These are phyloP conservation scores for Petromus typicus DNA, from an alignment of 2,113 vertebrate species.

Conservation along the genomic window DNA sequence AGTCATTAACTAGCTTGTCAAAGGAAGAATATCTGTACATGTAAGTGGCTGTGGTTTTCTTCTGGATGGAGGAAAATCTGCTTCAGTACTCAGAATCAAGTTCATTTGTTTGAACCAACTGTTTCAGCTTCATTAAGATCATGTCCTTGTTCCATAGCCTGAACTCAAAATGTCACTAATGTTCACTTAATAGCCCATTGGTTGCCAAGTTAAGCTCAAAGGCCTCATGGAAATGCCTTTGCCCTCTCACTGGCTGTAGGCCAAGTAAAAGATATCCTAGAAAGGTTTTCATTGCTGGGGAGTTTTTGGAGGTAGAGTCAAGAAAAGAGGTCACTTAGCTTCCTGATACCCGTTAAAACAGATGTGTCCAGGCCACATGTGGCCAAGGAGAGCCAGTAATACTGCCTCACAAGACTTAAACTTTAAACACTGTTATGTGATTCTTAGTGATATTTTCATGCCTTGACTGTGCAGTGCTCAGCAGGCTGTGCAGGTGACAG, in stretches of 20 bases:
- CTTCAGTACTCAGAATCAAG: background rate
- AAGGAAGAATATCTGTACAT: background rate
- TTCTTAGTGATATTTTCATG: background rate
- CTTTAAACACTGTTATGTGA: background rate
- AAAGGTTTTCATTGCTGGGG: background rate
- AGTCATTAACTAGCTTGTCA: background rate
- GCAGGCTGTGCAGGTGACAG: background rate
- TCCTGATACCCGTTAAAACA: background rate
- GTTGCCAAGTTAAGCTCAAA: conserved; percentile 4
- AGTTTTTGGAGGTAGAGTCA: conserved; percentile 32
- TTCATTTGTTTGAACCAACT: background rate
- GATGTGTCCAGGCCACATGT: background rate
- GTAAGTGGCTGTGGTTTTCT: background rate
- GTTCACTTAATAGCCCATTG: background rate
- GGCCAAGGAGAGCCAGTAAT: background rate
- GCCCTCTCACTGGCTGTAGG: conserved; percentile 15
- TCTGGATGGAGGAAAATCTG: background rate
- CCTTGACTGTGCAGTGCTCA: background rate
- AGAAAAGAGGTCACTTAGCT: background rate
- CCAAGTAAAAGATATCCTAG: conserved; percentile 7
- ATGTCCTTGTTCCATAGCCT: background rate
- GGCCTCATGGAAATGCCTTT: background rate
- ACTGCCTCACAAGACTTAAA: background rate
- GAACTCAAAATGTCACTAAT: conserved; percentile 7
- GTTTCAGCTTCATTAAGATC: background rate